Evolutionary conservation across 2,797 vertebrate genomes (phyloP), one percentile per base, ranked within the genome.

Genomic region (Limosa lapponica): DNA sequence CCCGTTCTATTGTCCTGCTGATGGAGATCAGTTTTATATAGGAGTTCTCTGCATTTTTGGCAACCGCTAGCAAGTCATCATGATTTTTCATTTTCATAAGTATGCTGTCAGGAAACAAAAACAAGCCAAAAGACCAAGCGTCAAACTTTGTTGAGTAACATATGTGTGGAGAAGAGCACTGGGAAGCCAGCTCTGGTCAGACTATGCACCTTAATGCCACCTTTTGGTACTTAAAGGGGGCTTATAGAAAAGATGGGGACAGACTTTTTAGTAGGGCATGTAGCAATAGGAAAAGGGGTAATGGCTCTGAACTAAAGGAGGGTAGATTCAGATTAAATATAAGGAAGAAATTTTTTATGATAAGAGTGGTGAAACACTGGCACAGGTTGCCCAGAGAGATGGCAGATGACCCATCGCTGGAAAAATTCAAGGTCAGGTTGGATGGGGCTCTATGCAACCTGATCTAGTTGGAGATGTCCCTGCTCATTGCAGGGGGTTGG

Each of bases 21-120:
- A 74, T 20, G 39, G 61, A 87, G 61, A 48, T 82, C 78, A 91
- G 73, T 62, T 73, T 86, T 51, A 58, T 24, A 74, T 1, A 37
- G 58, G 48, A 91, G 54, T 25, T 83, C 72, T 48, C 74, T 2
- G 4, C 54, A 13, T 59, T 97, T 86, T 92, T 96, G 89, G 91
- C 93, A 96, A 67, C 46, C 0, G 0, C 48, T 17, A 89, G 72
- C 51, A 81, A 79, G n/a, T 7, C 41, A 61, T 37, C 25, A 4
- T 39, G 82, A 90, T 83, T 86, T 95, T 91, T 87, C 93, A 64
- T 84, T 89, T 91, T 67, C 43, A 1, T 82, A 80, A 93, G 57
- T 41, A 71, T 19, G 73, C 71, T 87, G 66, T 91, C 87, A 91
- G 80, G 87, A 89, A 96, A 46, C 41, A 87, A 80, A 92, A 94